Evolutionary conservation across 2,113 vertebrate genomes (phyloP).

Genomic region (Phrynocephalus versicolor): DNA sequence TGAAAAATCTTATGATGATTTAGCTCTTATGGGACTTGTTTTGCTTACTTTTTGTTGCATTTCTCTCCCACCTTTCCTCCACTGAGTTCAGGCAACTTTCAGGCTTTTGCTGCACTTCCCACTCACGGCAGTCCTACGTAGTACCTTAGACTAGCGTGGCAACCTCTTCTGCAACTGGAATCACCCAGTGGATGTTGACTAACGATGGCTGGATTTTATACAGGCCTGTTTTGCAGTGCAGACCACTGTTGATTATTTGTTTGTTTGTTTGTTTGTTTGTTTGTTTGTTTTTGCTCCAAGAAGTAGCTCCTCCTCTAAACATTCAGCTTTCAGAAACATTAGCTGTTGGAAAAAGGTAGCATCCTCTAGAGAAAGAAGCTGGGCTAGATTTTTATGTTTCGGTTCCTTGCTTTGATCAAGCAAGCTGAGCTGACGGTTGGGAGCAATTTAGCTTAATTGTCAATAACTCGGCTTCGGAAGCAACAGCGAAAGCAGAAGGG

Average conservation of each 20-base stretch:
- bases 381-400: background rate
- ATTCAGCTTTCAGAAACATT: background rate
- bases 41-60: background rate
- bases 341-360: background rate
- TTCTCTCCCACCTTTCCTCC: background rate
- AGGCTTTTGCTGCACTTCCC: background rate
- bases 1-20: background rate
- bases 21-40: background rate
- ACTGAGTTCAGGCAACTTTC: background rate
- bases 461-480: constrained; percentile 31
- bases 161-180: too few species aligned
- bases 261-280: too few species aligned
- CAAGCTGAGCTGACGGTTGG: constrained; percentile 1
- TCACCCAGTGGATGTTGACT: background rate
- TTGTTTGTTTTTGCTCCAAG: background rate
- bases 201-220: background rate
- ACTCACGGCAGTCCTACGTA: background rate
- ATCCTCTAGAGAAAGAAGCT: background rate
- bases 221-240: background rate
- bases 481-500: constrained; percentile 24
- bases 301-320: background rate
- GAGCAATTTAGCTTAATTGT: constrained; percentile 31
- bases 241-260: too few species aligned
- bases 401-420: constrained; percentile 14
- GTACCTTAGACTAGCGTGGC: background rate